Evolutionary conservation across 2,797 vertebrate genomes (phyloP).

Genomic region (Yasuhikotakia modesta): DNA sequence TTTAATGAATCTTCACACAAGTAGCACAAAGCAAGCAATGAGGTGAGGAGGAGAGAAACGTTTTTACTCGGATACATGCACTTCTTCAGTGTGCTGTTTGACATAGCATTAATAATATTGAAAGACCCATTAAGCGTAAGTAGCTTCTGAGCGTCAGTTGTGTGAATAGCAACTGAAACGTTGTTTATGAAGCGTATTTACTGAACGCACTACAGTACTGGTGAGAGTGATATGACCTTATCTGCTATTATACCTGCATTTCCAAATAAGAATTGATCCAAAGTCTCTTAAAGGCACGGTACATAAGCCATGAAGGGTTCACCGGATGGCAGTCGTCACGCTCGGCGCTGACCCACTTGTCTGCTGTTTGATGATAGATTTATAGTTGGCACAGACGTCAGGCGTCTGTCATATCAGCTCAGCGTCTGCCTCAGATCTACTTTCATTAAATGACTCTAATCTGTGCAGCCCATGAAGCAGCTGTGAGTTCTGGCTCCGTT

Average conservation of each 20-base stretch:
- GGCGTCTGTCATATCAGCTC: conserved; percentile 48
- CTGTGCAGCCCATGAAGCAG: conserved; percentile 49
- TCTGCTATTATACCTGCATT: not conserved
- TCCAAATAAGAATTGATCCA: conserved; percentile 24
- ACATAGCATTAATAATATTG: conserved; percentile 26
- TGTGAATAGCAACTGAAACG: not conserved
- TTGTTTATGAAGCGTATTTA: not conserved
- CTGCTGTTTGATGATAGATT: conserved; percentile 51
- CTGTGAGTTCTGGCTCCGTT: conserved; percentile 46
- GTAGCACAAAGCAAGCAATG: conserved; percentile 37
- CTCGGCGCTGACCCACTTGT: conserved; percentile 44
- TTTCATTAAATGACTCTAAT: conserved; percentile 53
- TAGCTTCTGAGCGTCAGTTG: not conserved
- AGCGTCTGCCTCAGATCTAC: conserved; percentile 43
- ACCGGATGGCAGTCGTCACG: conserved; percentile 10
- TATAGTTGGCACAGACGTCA: conserved; percentile 45
- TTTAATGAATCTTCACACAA: conserved; percentile 41
- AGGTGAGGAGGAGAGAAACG: conserved; percentile 7
- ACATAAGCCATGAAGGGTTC: conserved; percentile 24
- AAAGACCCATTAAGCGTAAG: conserved; percentile 20
- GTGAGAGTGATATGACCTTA: not conserved
- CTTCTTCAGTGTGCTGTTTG: conserved; percentile 10
- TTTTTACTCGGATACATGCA: conserved; percentile 2
- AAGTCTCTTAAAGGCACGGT: conserved; percentile 16
- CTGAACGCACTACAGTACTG: not conserved